Conservation (phyloP, 1,140 invertebrate species). For the Trichonephila inaurata region DNA sequence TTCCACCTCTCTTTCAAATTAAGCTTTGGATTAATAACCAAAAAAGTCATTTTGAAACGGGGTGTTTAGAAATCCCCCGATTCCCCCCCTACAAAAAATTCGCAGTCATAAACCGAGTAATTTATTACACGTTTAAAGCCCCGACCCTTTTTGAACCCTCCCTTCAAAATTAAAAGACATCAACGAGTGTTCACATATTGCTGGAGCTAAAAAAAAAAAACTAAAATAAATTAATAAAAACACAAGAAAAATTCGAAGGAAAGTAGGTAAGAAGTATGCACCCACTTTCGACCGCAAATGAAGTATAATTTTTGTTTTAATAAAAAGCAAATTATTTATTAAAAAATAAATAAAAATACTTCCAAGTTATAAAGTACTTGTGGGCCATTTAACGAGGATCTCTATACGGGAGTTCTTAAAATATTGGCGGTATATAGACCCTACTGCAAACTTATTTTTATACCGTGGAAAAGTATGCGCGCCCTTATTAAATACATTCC, state of each 20-base stretch:
- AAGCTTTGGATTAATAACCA: slow-evolving; percentile 3
- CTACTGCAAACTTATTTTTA: slow-evolving; percentile 14
- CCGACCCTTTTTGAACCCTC: not conserved
- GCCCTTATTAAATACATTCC: slow-evolving; percentile 36
- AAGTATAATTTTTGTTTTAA: slow-evolving; percentile 28
- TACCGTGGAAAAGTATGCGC: slow-evolving; percentile 15
- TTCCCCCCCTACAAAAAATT: not conserved
- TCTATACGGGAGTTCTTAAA: not conserved
- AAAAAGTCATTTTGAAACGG: not conserved
- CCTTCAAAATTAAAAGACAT: slow-evolving; percentile 52
- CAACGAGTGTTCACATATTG: not conserved
- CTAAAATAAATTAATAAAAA: slow-evolving; percentile 2
- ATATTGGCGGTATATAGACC: not conserved
- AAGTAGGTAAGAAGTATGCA: not conserved
- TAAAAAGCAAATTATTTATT: slow-evolving; percentile 45
- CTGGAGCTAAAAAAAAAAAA: not conserved
- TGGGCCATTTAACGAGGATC: not conserved
- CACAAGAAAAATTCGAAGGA: not conserved
- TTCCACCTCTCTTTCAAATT: slow-evolving; percentile 8
- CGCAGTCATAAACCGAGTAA: slow-evolving; percentile 16
- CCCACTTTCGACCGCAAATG: not conserved
- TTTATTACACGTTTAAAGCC: slow-evolving; percentile 32
- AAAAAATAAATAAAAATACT: not conserved
- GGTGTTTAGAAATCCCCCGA: not conserved
- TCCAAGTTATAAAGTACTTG: slow-evolving; percentile 42